Conservation (phyloP, 2,888 invertebrate species). For the Oligia latruncula region DNA sequence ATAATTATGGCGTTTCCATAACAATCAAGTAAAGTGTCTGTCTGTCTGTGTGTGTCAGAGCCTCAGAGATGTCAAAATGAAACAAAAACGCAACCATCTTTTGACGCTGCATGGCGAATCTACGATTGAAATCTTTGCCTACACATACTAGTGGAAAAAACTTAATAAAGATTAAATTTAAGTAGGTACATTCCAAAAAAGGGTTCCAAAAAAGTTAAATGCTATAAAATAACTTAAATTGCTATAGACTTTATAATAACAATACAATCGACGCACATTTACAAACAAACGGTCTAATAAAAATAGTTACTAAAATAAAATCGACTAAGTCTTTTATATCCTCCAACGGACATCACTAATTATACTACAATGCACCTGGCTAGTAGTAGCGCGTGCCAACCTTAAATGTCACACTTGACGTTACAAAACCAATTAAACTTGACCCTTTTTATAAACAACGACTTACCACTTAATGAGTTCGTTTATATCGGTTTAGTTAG, state of each 20-base stretch:
- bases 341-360: slow-evolving; percentile 65
- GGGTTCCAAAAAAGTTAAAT: background rate
- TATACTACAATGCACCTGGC: slow-evolving; percentile 78
- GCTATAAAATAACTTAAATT: background rate
- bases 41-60: background rate
- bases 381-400: slow-evolving; percentile 73
- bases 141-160: background rate
- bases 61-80: background rate
- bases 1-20: background rate
- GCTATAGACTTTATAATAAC: background rate
- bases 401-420: slow-evolving; percentile 81
- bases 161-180: background rate
- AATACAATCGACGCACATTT: slow-evolving; percentile 28
- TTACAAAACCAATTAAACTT: slow-evolving; percentile 70
- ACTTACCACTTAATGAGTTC: slow-evolving; percentile 43
- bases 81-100: background rate
- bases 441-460: slow-evolving; percentile 58
- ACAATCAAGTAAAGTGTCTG: background rate
- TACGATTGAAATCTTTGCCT: background rate
- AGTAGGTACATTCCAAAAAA: too few species aligned
- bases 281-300: slow-evolving; percentile 18
- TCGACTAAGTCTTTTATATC: slow-evolving; percentile 59
- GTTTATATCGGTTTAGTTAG: slow-evolving; percentile 24
- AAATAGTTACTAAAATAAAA: slow-evolving; percentile 32
- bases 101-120: background rate